Evolutionary conservation across 2,888 invertebrate genomes (phyloP).

Genomic region (Colostygia pectinataria): DNA sequence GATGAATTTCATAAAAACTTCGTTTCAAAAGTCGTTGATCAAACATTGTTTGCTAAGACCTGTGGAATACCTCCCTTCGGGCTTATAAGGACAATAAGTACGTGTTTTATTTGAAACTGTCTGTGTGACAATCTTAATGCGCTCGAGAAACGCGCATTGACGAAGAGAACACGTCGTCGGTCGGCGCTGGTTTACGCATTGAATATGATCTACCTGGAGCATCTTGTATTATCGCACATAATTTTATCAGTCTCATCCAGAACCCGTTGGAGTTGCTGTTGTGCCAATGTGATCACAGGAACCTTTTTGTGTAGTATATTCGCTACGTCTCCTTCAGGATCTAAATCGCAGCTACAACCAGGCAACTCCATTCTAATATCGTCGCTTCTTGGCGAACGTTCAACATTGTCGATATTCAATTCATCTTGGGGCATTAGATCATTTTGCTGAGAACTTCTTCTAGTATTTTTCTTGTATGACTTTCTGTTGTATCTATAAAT

Average conservation of each 20-base stretch:
- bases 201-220: conserved; percentile 62
- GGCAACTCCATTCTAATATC: conserved; percentile 33
- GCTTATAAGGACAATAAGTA: too few relatives aligned
- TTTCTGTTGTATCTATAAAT: conserved; percentile 67
- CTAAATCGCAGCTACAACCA: conserved; percentile 60
- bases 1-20: too few relatives aligned
- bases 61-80: too few relatives aligned
- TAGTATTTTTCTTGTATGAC: conserved; percentile 58
- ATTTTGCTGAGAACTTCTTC: conserved; percentile 44
- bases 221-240: conserved; percentile 57
- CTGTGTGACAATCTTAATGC: too few relatives aligned
- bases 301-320: conserved; percentile 72
- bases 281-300: conserved; percentile 67
- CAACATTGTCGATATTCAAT: conserved; percentile 38
- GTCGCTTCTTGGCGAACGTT: conserved; percentile 51
- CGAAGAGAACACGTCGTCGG: too few relatives aligned
- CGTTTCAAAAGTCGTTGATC: too few relatives aligned
- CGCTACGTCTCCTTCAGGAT: conserved; percentile 62
- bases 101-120: too few relatives aligned
- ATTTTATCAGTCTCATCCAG: conserved; percentile 67
- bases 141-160: too few relatives aligned
- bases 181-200: too few relatives aligned
- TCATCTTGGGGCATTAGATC: conserved; percentile 45
- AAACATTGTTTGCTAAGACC: too few relatives aligned
- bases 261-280: conserved; percentile 64